Conservation (phyloP, 2,797 vertebrate species). For the Pseudotriccus pelzelni region DNA sequence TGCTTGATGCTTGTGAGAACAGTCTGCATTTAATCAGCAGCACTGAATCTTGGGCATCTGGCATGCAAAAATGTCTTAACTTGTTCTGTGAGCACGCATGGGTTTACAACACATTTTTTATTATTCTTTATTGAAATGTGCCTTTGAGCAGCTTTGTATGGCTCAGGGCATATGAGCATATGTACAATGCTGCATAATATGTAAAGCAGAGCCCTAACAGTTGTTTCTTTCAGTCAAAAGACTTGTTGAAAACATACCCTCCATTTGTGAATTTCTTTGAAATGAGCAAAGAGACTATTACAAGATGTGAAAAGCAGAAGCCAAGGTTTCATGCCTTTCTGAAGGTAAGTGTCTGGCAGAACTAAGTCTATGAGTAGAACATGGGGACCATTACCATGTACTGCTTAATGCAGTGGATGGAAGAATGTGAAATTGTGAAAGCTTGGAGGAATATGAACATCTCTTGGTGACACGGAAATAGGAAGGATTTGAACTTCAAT, state of each 20-base stretch:
- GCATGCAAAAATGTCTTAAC: background rate
- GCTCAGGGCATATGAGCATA: background rate
- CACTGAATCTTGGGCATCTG: background rate
- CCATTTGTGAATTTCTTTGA: conserved; percentile 99
- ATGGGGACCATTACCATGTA: background rate
- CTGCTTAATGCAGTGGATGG: background rate
- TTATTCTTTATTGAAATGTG: conserved; percentile 14
- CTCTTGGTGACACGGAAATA: background rate
- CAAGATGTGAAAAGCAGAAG: conserved; percentile 94
- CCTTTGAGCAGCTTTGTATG: conserved; percentile 1
- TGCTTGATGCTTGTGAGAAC: background rate
- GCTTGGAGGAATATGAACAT: background rate
- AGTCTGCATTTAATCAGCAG: background rate
- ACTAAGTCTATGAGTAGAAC: background rate
- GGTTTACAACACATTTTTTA: background rate
- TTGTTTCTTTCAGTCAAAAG: conserved; percentile 85
- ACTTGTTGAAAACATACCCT: conserved; percentile 94
- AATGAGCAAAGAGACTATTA: conserved; percentile 98
- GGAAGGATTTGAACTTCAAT: background rate
- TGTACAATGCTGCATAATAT: background rate
- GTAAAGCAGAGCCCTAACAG: background rate
- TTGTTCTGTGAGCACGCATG: background rate
- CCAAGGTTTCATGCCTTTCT: conserved; percentile 97
- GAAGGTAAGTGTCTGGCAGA: conserved; percentile 80
- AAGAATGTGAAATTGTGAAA: background rate